Conservation (phyloP, 2,113 vertebrate genomes). For the Strix uralensis region DNA sequence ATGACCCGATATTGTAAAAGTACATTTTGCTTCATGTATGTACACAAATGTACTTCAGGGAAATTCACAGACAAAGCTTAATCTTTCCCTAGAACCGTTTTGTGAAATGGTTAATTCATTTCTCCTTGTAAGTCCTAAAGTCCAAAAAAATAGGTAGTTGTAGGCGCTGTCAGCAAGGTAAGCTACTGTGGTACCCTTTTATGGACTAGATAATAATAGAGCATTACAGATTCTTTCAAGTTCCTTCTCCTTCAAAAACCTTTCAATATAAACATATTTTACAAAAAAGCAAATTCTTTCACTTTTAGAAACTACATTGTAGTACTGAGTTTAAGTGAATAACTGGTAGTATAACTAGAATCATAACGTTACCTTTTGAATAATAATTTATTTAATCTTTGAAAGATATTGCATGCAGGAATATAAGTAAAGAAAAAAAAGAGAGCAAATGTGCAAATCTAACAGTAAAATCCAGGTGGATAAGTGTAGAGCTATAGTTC, state of each 20-base stretch:
- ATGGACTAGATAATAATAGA: not conserved
- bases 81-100: not conserved
- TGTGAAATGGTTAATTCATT: not conserved
- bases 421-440: not conserved
- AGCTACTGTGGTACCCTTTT: not conserved
- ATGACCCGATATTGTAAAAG: not conserved
- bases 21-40: not conserved
- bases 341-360: not conserved
- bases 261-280: not conserved
- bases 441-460: not conserved
- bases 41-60: not conserved
- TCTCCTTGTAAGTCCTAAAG: not conserved
- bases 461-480: not conserved
- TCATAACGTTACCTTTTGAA: not conserved
- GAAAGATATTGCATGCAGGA: not conserved
- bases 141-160: fast-evolving
- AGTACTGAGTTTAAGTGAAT: not conserved
- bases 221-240: not conserved
- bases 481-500: not conserved
- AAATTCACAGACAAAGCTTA: not conserved
- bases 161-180: not conserved
- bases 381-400: not conserved
- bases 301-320: not conserved
- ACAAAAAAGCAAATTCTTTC: not conserved
- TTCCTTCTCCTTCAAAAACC: not conserved